A percentile compares a stretch with the other conserved stretches of the same genome.
Evolutionary conservation across 2,888 invertebrate genomes (phyloP).

Genomic region (Melangyna quadrimaculata): DNA sequence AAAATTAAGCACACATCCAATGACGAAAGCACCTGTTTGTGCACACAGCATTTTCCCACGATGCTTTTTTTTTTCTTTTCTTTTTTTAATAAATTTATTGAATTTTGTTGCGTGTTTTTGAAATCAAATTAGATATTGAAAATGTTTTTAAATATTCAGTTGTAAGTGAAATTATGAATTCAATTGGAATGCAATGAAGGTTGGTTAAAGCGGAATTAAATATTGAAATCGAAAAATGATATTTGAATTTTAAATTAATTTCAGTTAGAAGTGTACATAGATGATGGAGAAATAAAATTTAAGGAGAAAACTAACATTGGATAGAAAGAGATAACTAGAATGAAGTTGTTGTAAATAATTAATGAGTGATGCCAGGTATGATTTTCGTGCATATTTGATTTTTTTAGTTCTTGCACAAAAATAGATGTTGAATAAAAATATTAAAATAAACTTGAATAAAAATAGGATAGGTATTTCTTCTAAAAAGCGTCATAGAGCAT

Average conservation of each 20-base stretch:
- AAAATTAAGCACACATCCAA: constrained; percentile 71
- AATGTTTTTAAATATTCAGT: constrained; percentile 3
- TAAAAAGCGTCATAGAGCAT: too few species aligned
- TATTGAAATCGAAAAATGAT: constrained; percentile 25
- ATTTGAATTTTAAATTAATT: constrained; percentile 10
- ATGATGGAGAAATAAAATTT: not conserved
- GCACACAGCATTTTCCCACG: constrained; percentile 74
- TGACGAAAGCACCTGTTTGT: constrained; percentile 74
- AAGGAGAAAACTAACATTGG: not conserved
- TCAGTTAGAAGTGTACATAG: constrained; percentile 46
- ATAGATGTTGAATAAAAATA: too few species aligned
- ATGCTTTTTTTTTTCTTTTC: constrained; percentile 34
- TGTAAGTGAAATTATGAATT: not conserved
- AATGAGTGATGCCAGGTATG: constrained; percentile 54
- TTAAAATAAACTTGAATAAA: too few species aligned
- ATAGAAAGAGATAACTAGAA: constrained; percentile 7
- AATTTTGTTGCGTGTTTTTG: constrained; percentile 5
- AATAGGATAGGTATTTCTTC: too few species aligned
- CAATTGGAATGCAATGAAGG: not conserved
- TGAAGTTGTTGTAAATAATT: constrained; percentile 40
- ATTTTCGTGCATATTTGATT: not conserved
- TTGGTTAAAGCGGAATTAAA: not conserved
- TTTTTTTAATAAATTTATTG: not conserved
- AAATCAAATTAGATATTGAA: constrained; percentile 5
- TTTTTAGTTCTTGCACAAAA: not conserved